A percentile compares a stretch with the other conserved stretches of the same genome.
Evolutionary conservation across 2,113 vertebrate species (phyloP).

Genomic region (Microcebus lehilahytsara): DNA sequence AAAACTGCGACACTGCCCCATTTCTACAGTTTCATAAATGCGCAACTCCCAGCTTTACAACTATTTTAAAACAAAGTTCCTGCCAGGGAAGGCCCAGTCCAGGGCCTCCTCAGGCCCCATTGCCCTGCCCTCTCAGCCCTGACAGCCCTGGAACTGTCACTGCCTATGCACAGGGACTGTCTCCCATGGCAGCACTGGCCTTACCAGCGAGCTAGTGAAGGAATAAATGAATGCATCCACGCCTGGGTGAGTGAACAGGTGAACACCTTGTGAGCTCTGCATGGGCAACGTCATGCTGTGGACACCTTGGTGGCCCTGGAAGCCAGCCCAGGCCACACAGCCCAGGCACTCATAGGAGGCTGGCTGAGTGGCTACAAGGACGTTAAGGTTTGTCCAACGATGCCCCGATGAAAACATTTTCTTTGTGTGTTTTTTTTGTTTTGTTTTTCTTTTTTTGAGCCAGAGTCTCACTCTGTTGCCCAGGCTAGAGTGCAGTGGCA

Average conservation of each 20-base stretch:
- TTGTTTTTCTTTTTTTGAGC: too few species aligned
- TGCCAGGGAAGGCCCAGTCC: neutral
- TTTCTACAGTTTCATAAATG: accelerated
- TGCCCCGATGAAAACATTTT: neutral
- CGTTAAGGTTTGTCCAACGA: neutral
- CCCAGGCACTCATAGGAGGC: too few species aligned
- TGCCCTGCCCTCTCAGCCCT: neutral
- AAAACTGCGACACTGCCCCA: neutral
- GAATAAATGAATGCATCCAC: accelerated
- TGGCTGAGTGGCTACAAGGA: neutral
- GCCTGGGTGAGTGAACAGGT: too few species aligned
- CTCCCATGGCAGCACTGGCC: neutral
- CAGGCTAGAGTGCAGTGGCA: too few species aligned
- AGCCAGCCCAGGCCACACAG: accelerated
- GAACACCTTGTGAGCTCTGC: neutral
- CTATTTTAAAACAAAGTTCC: neutral
- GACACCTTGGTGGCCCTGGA: accelerated
- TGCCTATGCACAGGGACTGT: accelerated
- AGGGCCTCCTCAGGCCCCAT: accelerated
- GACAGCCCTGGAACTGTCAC: accelerated
- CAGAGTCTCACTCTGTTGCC: too few species aligned
- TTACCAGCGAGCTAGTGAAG: neutral
- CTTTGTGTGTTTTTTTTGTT: too few species aligned
- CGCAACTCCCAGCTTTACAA: accelerated
- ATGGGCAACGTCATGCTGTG: neutral